Evolutionary conservation across 2,888 invertebrate genomes (phyloP).

Genomic region (Cerceris rybyensis): DNA sequence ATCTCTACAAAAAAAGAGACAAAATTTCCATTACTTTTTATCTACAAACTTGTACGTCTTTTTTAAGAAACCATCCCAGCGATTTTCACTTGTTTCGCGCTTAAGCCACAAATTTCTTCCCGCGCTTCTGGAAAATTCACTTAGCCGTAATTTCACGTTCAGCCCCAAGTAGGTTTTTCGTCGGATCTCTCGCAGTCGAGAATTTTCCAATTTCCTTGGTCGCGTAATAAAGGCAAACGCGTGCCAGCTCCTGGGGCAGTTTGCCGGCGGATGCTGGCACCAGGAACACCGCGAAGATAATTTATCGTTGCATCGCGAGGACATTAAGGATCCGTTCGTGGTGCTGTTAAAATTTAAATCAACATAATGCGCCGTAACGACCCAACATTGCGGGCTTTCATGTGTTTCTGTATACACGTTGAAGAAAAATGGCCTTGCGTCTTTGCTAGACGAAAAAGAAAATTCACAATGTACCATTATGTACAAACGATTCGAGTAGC

Average conservation of each 20-base stretch:
- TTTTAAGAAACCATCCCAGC: background rate
- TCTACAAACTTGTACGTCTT: too few species aligned
- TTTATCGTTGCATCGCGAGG: constrained; percentile 53
- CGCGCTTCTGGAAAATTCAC: background rate
- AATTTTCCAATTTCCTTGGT: constrained; percentile 43
- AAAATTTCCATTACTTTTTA: too few species aligned
- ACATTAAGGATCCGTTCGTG: constrained; percentile 48
- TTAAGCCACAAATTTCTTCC: background rate
- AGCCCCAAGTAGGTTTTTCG: background rate
- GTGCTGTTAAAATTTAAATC: constrained; percentile 53
- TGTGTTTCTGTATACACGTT: constrained; percentile 22
- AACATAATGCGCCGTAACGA: constrained; percentile 54
- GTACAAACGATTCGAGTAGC: too few species aligned
- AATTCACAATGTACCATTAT: constrained; percentile 25
- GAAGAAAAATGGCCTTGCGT: constrained; percentile 60
- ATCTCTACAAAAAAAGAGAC: too few species aligned
- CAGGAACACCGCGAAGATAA: constrained; percentile 28
- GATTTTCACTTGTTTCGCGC: background rate
- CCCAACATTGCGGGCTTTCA: constrained; percentile 35
- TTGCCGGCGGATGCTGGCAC: constrained; percentile 17
- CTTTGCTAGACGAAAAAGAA: constrained; percentile 57
- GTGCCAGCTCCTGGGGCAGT: constrained; percentile 37
- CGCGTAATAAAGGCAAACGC: constrained; percentile 37
- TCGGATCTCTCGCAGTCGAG: background rate
- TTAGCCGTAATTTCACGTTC: constrained; percentile 1